Evolutionary conservation across 2,888 invertebrate species (phyloP), one percentile per base, ranked within the genome.

Genomic region (Rutpela maculata): DNA sequence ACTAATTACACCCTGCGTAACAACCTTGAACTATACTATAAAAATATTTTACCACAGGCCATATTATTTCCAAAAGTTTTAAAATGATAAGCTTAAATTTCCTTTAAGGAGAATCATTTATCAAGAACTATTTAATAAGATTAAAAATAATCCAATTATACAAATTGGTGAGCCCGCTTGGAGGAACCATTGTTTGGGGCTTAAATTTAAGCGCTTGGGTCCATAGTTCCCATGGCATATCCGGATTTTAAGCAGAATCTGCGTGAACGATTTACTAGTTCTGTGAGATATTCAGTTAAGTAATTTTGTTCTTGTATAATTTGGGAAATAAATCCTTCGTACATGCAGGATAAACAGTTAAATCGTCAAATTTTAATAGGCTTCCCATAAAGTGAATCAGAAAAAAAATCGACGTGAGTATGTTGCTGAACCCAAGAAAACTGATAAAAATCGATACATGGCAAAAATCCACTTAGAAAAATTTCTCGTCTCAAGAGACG

Each of bases 71-170:
- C 31, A 11, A 43, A 43, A 43, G 43, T 11, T 43, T 12, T 43
- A 15, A 12, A 15, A 43, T 43, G 3, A 1, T 43, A 43, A 43
- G 15, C 12, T 43, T 15, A 4, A 43, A 15, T 43, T 43, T 43
- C 43, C 1, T 15, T 43, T 43, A 43, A 43, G 43, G 1, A 43
- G 43, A 43, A 43, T 43, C 12, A 43, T 43, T 43, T 43, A 9
- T 43, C 15, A 43, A 11, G 18, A 18, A 57, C 57, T 57, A 19
- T 57, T 57, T 57, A 17, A 57, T 57, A 57, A 18, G 57, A 57
- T 57, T 18, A 43, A 18, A n/a, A 57, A 57, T 57, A 57, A 57
- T 57, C 57, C 57, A 57, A 57, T 57, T 57, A 57, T 57, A 18
- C 11, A 57, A 18, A 57, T 57, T 43, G 19, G 57, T 18, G 19